Evolutionary conservation across 2,113 vertebrate species (phyloP), one percentile per base, ranked within the genome.

Genomic region (Brachyhypopomus occidentalis): DNA sequence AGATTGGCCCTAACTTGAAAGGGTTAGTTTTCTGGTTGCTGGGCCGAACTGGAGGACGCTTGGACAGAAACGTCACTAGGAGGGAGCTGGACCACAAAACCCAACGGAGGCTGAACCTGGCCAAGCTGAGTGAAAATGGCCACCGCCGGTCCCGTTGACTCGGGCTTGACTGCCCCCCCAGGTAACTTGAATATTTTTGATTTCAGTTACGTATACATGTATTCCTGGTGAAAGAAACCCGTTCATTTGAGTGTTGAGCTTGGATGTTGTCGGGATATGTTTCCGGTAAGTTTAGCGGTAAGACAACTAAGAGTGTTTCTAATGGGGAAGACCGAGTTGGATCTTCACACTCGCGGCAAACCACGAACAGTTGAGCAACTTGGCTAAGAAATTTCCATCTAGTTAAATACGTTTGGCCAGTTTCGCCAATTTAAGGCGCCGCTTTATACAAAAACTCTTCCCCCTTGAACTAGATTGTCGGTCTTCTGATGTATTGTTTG

Each of bases 101-200:
- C 72, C 45, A 75, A 55, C 72, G 48, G 59, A 22, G 17, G 3
- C 36, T 52, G 64, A 59, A 77, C 75, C 80, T 63, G 63, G 41
- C 45, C 45, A 14, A 52, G 45, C n/a, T 69, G 67, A 82, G 85
- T 78, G 85, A 90, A 86, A 91, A 94, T 94, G 94, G 94, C 94
- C 91, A 92, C 94, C 86, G 92, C 92, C 90, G 92, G 86, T 82
- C 87, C 88, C 81, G 88, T 89, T 83, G 94, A 94, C 74, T 85
- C 88, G 89, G 94, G 91, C 89, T 90, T 90, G 55, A 87, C 89
- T 83, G 88, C 87, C 84, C 90, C 89, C 83, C 90, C 94, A 93
- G 94, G 94, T 94, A 94, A 72, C 5, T 19, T 0, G 4, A 73
- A 20, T 6, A 5, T 67, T 27, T n/a, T 52, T n/a, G n/a, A 34